Evolutionary conservation across 2,113 vertebrate species (phyloP).

Genomic region (Marmota monax): DNA sequence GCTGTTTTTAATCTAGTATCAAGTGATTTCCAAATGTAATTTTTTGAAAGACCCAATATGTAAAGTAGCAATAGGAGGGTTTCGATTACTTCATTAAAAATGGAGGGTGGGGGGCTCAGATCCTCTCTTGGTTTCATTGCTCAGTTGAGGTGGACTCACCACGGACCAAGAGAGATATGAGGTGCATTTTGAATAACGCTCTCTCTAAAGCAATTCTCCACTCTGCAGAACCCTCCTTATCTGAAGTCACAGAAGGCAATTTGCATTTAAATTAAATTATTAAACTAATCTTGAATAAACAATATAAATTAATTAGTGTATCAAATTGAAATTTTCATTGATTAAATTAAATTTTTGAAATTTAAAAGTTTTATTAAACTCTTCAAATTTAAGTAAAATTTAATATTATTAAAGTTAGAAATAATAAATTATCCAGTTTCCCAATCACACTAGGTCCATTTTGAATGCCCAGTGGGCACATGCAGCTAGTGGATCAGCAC

Average conservation of each 20-base stretch:
- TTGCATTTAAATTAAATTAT: conserved; percentile 13
- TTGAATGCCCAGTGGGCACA: neutral
- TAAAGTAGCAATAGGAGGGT: neutral
- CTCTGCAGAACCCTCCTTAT: neutral
- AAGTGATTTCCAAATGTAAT: neutral
- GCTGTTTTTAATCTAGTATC: neutral
- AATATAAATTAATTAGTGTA: neutral
- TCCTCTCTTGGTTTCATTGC: neutral
- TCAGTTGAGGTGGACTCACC: neutral
- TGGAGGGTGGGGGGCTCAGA: neutral
- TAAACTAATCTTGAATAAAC: neutral
- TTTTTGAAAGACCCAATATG: neutral
- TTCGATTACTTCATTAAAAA: neutral
- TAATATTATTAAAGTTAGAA: neutral
- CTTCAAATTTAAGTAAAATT: neutral
- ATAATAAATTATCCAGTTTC: neutral
- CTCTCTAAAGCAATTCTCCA: neutral
- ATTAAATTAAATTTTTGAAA: neutral
- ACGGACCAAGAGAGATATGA: neutral
- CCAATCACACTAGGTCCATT: neutral
- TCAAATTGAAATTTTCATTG: neutral
- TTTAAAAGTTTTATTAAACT: neutral
- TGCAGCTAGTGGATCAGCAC: neutral
- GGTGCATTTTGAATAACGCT: neutral
- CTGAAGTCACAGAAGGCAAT: neutral